Conservation (phyloP, 35 echinoderm and acorn worm species). For the Diadema setosum region DNA sequence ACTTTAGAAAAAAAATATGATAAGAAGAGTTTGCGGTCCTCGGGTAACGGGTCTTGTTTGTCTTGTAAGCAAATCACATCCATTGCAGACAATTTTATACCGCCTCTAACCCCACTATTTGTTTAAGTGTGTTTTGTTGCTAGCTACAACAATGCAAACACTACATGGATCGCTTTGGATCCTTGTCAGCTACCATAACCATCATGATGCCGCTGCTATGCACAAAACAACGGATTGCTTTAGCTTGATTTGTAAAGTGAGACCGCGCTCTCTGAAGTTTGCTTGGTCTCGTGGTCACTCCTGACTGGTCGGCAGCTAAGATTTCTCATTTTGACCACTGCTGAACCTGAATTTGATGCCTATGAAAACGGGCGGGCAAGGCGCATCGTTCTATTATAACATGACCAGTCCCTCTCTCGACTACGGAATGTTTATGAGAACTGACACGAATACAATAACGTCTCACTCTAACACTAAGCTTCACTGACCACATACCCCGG, state of each 20-base stretch:
- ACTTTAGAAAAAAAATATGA: background rate
- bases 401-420: background rate
- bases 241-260: background rate
- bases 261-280: background rate
- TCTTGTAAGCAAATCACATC: constrained; percentile 6
- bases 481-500: background rate
- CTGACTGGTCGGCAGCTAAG: background rate
- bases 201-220: background rate
- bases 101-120: background rate
- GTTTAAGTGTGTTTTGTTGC: constrained; percentile 24
- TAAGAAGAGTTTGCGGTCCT: background rate
- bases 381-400: background rate
- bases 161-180: background rate
- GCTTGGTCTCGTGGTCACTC: background rate
- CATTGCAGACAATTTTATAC: background rate
- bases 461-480: background rate
- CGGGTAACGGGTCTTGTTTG: background rate
- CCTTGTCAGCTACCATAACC: background rate
- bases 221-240: background rate
- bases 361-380: no score
- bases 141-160: constrained; percentile 19
- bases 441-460: background rate
- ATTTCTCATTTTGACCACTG: background rate
- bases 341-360: constrained; percentile 8
- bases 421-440: background rate